These are phyloP conservation scores for Momotus momota DNA, from an alignment of 2,797 vertebrate genomes.

Conservation along the genomic window DNA sequence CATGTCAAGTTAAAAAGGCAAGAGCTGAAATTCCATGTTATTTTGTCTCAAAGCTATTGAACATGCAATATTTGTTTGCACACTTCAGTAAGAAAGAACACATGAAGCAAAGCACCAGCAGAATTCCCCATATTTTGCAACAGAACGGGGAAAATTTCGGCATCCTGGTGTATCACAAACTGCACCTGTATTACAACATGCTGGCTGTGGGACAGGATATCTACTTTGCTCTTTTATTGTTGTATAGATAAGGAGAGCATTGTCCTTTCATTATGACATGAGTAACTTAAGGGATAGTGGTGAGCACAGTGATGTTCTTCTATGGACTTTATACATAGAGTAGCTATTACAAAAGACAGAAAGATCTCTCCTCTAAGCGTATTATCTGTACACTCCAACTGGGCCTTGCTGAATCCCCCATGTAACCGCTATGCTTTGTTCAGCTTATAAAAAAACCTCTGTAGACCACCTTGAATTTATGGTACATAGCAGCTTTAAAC, in stretches of 20 bases:
- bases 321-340: background rate
- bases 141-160: background rate
- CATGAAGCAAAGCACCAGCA: background rate
- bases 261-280: background rate
- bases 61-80: background rate
- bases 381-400: background rate
- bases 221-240: background rate
- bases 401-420: conserved; percentile 2
- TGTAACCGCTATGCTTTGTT: conserved; percentile 14
- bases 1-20: background rate
- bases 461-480: conserved; percentile 13
- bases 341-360: conserved; percentile 13
- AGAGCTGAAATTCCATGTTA: background rate
- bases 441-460: background rate
- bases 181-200: background rate
- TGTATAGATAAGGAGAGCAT: background rate
- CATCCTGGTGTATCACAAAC: background rate
- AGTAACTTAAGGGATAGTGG: background rate
- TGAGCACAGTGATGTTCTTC: conserved; percentile 26
- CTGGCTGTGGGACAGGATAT: background rate
- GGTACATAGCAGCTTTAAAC: conserved; percentile 21
- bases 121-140: background rate
- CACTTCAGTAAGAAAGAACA: background rate
- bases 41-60: background rate
- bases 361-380: background rate